Evolutionary conservation across 2,797 vertebrate species (phyloP).

Genomic region (Neosalanx taihuensis): DNA sequence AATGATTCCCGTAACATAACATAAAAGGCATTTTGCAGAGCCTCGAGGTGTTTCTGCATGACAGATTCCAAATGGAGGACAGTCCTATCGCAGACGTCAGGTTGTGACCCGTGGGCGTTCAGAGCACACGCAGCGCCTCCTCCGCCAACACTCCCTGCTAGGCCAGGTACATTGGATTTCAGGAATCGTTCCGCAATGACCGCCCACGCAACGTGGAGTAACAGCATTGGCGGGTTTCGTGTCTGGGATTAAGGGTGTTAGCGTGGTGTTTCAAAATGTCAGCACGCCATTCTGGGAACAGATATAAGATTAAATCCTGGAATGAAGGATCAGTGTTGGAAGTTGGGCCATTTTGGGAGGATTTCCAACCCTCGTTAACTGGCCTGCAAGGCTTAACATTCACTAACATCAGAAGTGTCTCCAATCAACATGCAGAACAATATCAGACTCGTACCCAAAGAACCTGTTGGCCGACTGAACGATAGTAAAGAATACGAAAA

Average conservation of each 20-base stretch:
- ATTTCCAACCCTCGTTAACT: not conserved
- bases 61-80: constrained; percentile 47
- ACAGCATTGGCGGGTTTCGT: not conserved
- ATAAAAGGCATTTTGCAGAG: constrained; percentile 40
- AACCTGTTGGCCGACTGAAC: not conserved
- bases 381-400: not conserved
- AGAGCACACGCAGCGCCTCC: not conserved
- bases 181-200: not conserved
- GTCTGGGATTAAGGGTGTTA: constrained; percentile 8
- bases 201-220: constrained; percentile 26
- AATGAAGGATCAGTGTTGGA: not conserved
- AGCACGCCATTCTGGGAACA: constrained; percentile 18
- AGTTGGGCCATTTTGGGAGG: not conserved
- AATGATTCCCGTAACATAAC: constrained; percentile 48
- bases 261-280: constrained; percentile 30
- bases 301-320: too few species aligned
- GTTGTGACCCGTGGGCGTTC: constrained; percentile 10
- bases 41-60: constrained; percentile 27
- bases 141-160: not conserved
- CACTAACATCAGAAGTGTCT: not conserved
- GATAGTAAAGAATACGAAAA: not conserved
- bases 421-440: not conserved
- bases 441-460: not conserved
- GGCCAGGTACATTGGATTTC: not conserved
- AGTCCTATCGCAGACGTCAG: constrained; percentile 34